Evolutionary conservation across 2,888 invertebrate species (phyloP).

Genomic region (Junonia oenone): DNA sequence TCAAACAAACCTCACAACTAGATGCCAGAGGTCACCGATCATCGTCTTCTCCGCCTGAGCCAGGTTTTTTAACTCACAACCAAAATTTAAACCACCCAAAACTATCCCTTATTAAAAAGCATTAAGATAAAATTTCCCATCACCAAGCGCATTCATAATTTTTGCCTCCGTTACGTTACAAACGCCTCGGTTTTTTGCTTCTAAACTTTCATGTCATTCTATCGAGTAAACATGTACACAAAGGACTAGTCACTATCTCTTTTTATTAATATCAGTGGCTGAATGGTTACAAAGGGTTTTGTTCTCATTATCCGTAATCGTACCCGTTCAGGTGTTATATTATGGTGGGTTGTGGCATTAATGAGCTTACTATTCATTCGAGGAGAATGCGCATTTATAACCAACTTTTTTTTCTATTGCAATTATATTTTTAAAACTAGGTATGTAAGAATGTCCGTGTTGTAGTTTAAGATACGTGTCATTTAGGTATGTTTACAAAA

Average conservation of each 20-base stretch:
- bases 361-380: slow-evolving; percentile 45
- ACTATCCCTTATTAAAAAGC: slow-evolving; percentile 33
- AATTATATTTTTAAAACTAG: neutral
- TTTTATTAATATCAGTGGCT: slow-evolving; percentile 72
- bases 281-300: slow-evolving; percentile 68
- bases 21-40: slow-evolving; percentile 69
- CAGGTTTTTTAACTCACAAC: slow-evolving; percentile 26
- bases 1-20: slow-evolving; percentile 63
- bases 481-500: neutral
- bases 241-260: slow-evolving; percentile 62
- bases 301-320: slow-evolving; percentile 68
- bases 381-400: slow-evolving; percentile 13
- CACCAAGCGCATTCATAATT: slow-evolving; percentile 16
- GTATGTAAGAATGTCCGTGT: neutral
- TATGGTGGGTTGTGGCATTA: slow-evolving; percentile 52
- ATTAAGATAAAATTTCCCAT: slow-evolving; percentile 34
- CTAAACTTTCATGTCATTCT: slow-evolving; percentile 68
- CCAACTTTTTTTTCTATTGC: slow-evolving; percentile 1
- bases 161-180: slow-evolving; percentile 44
- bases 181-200: slow-evolving; percentile 52
- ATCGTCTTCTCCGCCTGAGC: slow-evolving; percentile 49
- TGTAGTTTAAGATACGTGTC: neutral
- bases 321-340: slow-evolving; percentile 72
- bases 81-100: slow-evolving; percentile 32
- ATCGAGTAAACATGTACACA: slow-evolving; percentile 67